Percentiles rank a stretch among this genome's conserved stretches.
These are phyloP conservation scores for Florisuga fusca DNA, from an alignment of 2,797 vertebrate species.

Conservation along the genomic window DNA sequence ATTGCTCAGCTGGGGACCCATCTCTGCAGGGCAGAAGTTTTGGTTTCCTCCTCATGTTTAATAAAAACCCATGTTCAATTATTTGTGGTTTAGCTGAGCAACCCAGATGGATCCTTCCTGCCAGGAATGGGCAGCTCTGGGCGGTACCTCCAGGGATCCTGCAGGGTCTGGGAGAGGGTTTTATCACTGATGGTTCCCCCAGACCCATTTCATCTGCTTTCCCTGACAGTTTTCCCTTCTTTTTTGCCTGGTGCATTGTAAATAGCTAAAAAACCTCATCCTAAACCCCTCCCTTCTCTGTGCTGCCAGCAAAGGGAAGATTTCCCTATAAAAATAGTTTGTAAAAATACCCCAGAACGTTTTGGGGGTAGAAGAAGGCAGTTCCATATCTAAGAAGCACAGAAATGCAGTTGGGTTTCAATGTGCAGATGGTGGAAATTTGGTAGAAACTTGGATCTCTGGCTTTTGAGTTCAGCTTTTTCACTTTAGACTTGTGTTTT, in stretches of 20 bases:
- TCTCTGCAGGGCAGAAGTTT: neutral
- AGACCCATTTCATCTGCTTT: neutral
- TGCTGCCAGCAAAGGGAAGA: neutral
- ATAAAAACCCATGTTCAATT: neutral
- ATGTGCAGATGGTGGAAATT: neutral
- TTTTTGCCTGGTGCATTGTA: neutral
- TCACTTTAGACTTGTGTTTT: neutral
- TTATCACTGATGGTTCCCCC: neutral
- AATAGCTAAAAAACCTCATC: neutral
- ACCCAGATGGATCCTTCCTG: neutral
- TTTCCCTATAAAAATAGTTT: neutral
- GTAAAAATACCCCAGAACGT: neutral
- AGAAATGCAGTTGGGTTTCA: neutral
- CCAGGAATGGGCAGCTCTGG: fast-evolving
- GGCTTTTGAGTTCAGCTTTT: neutral
- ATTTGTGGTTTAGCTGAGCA: neutral
- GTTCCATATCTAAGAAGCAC: neutral
- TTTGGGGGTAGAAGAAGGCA: neutral
- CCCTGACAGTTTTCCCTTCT: neutral
- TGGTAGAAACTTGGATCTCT: neutral
- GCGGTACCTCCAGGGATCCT: fast-evolving
- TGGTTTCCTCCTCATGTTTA: neutral
- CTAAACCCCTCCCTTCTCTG: neutral
- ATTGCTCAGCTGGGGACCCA: slow-evolving; percentile 1
- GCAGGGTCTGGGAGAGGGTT: neutral